phyloP scores from a whole-genome alignment of 2,888 invertebrate species.

The Tethea ocularis region DNA sequence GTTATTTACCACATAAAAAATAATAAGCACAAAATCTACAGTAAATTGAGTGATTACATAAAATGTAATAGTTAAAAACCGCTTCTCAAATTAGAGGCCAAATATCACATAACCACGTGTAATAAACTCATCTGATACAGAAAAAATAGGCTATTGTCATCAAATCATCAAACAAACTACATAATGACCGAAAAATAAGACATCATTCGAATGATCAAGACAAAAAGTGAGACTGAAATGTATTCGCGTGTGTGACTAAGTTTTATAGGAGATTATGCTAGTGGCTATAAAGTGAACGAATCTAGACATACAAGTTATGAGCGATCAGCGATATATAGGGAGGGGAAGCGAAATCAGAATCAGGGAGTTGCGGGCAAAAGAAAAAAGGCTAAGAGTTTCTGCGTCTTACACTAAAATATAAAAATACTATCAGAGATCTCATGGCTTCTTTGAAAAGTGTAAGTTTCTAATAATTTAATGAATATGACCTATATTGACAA shows the following conservation, averaged over 20 bases:
- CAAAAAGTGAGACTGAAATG: conserved; percentile 12
- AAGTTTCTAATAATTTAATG: no score
- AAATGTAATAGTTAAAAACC: background rate
- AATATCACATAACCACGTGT: conserved; percentile 4
- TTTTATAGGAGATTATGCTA: conserved; percentile 8
- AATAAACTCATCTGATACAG: background rate
- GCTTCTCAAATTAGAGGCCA: background rate
- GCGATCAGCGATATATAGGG: background rate
- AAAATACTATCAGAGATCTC: no score
- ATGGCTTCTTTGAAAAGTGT: no score
- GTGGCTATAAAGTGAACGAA: conserved; percentile 2
- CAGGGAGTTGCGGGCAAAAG: no score
- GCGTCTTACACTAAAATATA: no score
- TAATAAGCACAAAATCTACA: background rate
- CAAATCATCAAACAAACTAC: background rate
- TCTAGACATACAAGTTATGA: background rate
- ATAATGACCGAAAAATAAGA: conserved; percentile 1
- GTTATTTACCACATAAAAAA: background rate
- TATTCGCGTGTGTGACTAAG: conserved; percentile 11
- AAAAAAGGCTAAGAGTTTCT: no score
- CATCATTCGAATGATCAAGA: background rate
- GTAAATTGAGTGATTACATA: background rate
- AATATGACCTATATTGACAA: no score
- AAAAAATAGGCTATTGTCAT: background rate
- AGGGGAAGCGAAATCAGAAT: no score